These are phyloP conservation scores for Ara ararauna DNA, from an alignment of 2,797 vertebrate species.

Conservation along the genomic window DNA sequence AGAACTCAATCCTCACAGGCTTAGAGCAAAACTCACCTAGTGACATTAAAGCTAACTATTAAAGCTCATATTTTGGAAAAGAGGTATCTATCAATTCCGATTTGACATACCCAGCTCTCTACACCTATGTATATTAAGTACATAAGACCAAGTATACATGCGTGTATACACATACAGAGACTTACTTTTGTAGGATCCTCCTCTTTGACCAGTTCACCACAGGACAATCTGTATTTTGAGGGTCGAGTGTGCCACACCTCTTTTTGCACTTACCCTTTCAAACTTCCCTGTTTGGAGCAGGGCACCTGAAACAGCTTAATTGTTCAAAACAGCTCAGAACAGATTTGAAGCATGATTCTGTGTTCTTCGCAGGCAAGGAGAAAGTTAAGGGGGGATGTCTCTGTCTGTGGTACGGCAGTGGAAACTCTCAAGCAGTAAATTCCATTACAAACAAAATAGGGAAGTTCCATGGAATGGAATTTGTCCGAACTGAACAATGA, in stretches of 20 bases:
- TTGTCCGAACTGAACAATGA: not conserved
- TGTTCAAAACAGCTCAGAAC: not conserved
- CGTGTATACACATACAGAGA: fast-evolving
- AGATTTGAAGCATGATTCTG: not conserved
- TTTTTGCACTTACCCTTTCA: not conserved
- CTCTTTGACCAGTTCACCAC: not conserved
- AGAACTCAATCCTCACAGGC: not conserved
- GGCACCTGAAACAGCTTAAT: not conserved
- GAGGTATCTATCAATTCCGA: not conserved
- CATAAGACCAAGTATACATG: fast-evolving
- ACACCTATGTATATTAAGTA: fast-evolving
- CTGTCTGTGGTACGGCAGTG: fast-evolving
- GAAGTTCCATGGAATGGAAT: not conserved
- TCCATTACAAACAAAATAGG: not conserved
- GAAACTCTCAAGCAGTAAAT: not conserved
- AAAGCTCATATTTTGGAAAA: not conserved
- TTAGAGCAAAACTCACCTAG: not conserved
- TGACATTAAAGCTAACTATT: not conserved
- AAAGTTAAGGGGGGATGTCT: not conserved
- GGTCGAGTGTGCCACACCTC: fast-evolving
- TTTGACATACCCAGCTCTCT: not conserved
- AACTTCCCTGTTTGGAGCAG: not conserved
- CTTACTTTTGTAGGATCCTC: not conserved
- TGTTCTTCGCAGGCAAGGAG: not conserved
- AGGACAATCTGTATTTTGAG: not conserved